Conservation (phyloP, 1,140 invertebrate species). For the Macrobrachium nipponense region DNA sequence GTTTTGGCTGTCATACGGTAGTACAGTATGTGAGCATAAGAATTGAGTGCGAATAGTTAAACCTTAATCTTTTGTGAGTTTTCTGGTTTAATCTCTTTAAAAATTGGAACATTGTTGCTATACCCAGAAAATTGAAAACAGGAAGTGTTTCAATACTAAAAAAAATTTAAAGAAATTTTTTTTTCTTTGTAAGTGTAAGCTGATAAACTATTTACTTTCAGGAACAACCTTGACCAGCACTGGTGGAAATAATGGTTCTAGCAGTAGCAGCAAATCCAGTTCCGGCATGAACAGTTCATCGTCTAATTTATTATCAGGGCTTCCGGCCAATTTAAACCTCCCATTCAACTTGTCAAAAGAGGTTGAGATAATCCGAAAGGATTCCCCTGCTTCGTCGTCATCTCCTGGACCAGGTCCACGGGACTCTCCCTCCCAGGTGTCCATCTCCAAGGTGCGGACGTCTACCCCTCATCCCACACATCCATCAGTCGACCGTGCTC, state of each 20-base stretch:
- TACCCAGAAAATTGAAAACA: neutral
- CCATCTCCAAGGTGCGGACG: slow-evolving; percentile 62
- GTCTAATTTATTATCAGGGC: slow-evolving; percentile 45
- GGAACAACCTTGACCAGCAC: slow-evolving; percentile 62
- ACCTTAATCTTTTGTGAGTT: too few species aligned
- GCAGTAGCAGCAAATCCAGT: slow-evolving; percentile 54
- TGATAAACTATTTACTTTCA: slow-evolving; percentile 6
- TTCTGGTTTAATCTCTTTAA: too few species aligned
- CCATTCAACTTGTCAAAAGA: slow-evolving; percentile 63
- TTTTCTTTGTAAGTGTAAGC: neutral
- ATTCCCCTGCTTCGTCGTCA: slow-evolving; percentile 58
- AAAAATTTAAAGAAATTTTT: neutral
- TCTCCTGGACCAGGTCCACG: slow-evolving; percentile 56
- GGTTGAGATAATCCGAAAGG: slow-evolving; percentile 63
- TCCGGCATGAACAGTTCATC: slow-evolving; percentile 29
- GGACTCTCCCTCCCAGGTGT: slow-evolving; percentile 63
- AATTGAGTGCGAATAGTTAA: too few species aligned
- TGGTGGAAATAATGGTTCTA: slow-evolving; percentile 47
- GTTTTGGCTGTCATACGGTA: neutral
- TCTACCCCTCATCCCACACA: slow-evolving; percentile 54
- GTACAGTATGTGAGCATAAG: neutral
- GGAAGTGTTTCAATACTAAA: slow-evolving; percentile 2
- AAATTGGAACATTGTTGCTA: too few species aligned
- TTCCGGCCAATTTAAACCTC: slow-evolving; percentile 59
- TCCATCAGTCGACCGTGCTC: slow-evolving; percentile 55